phyloP scores from a whole-genome alignment of 2,797 vertebrate species.

The Xenentodon cancila region DNA sequence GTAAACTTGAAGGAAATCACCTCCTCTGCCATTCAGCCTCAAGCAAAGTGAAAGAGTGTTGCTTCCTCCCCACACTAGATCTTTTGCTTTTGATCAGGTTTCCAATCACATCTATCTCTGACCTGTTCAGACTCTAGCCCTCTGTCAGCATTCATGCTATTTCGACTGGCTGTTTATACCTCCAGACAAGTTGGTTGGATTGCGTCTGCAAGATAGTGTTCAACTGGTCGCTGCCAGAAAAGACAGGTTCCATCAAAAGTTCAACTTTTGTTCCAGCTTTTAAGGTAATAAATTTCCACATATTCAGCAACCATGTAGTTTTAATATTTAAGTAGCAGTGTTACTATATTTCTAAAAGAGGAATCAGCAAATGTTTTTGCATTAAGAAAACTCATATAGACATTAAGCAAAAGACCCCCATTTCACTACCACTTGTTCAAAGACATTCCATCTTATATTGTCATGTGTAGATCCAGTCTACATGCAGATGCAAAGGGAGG shows the following conservation, averaged over 20 bases:
- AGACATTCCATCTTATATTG: slow-evolving; percentile 39
- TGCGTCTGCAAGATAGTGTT: slow-evolving; percentile 41
- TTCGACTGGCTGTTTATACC: slow-evolving; percentile 45
- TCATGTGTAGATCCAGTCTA: slow-evolving; percentile 16
- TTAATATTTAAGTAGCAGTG: slow-evolving; percentile 38
- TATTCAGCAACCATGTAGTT: slow-evolving; percentile 22
- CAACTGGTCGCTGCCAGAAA: slow-evolving; percentile 37
- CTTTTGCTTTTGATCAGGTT: slow-evolving; percentile 65
- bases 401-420: slow-evolving; percentile 41
- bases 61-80: slow-evolving; percentile 28
- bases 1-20: slow-evolving; percentile 48
- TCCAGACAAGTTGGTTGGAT: slow-evolving; percentile 53
- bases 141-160: slow-evolving; percentile 37
- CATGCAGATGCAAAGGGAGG: too few species aligned
- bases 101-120: slow-evolving; percentile 59
- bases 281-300: slow-evolving; percentile 30
- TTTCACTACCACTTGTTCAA: slow-evolving; percentile 46
- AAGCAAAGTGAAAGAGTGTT: slow-evolving; percentile 36
- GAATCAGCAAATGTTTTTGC: slow-evolving; percentile 47
- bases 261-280: slow-evolving; percentile 45
- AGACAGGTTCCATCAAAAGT: slow-evolving; percentile 21
- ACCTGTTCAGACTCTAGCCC: slow-evolving; percentile 42
- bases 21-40: slow-evolving; percentile 40
- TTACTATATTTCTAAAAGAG: slow-evolving; percentile 43
- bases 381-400: slow-evolving; percentile 42